A percentile compares a stretch with the other conserved stretches of the same genome.
Evolutionary conservation across 2,113 vertebrate species (phyloP).

Genomic region (Amphilophus citrinellus): DNA sequence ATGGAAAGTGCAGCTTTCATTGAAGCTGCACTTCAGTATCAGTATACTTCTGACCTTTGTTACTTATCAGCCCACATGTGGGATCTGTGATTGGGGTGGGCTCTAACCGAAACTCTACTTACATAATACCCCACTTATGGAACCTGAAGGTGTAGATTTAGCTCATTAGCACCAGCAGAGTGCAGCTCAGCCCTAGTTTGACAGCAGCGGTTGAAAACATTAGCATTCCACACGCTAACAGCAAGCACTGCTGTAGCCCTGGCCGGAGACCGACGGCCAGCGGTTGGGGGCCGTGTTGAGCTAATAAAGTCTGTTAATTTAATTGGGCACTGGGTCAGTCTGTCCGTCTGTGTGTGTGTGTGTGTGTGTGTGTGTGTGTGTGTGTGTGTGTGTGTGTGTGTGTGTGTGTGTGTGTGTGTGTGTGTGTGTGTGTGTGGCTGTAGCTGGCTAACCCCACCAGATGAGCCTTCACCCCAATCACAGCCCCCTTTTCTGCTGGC

Average conservation of each 20-base stretch:
- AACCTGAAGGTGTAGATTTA: conserved; percentile 17
- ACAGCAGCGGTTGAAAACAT: conserved; percentile 52
- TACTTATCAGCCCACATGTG: neutral
- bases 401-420: neutral
- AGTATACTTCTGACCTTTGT: neutral
- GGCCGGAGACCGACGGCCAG: conserved; percentile 55
- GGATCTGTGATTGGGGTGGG: neutral
- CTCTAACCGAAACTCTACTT: neutral
- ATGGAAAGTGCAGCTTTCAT: neutral
- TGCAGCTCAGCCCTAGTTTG: conserved; percentile 21
- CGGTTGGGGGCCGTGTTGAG: conserved; percentile 63
- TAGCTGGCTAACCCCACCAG: conserved; percentile 74
- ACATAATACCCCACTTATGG: neutral
- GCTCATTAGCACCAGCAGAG: conserved; percentile 47
- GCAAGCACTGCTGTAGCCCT: conserved; percentile 19
- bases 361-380: conserved; percentile 30
- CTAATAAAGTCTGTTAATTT: conserved; percentile 80
- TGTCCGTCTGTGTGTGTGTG: conserved; percentile 8
- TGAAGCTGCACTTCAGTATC: neutral
- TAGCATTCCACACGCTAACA: conserved; percentile 38
- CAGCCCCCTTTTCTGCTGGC: conserved; percentile 80
- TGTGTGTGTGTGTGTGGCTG: conserved; percentile 35
- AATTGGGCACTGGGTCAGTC: conserved; percentile 56
- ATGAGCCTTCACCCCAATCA: conserved; percentile 80
- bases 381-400: conserved; percentile 34